Base-by-base conservation (phyloP, 2,888 invertebrate genomes). In the Stenolophus ochropezus region DNA sequence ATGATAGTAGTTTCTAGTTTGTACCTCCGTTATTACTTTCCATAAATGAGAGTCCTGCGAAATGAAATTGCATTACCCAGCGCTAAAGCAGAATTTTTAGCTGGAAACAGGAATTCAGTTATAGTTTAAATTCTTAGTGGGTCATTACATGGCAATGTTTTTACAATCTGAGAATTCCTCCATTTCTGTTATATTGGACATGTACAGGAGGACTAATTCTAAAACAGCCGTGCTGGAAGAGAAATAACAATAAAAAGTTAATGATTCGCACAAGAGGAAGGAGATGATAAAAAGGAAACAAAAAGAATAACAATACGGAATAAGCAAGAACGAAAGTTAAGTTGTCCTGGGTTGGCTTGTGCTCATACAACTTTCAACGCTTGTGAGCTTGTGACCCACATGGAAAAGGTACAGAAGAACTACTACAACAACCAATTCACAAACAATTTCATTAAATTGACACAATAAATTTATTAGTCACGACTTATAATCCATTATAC, bases 221-320 rank as follows among this genome's bases (percentile, higher is more conserved):
- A 16, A 51, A 51, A 47, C 49, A 74, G 11, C 25, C 49, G 58
- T 58, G 75, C 18, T 51, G 58, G 16, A 61, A 77, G 58, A 47
- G 42, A 77, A 77, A 77, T 58, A 77, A 77, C 76, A 77, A 77
- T 77, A 77, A 77, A 77, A 77, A 77, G 76, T 77, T 77, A 77
- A 77, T 77, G 76, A 77, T 77, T 77, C 76, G 76, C 58, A 20
- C 42, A 33, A 75, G 56, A 75, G 14, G 56, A 56, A 42, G 56
- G 58, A 51, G 75, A 51, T 75, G 75, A 53, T 51, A 73, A 73
- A 75, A 75, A 42, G 76, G 42, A 77, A 56, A 58, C 76, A 61
- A 77, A 76, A 77, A 77, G 61, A 61, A 61, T 25, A 61, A 61
- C 61, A 61, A 61, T 61, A 61, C 61, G 61, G 61, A 21, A 61